These are phyloP conservation scores for Ceratosolen fusciceps DNA, from an alignment of 1,140 invertebrate species.

Conservation along the genomic window DNA sequence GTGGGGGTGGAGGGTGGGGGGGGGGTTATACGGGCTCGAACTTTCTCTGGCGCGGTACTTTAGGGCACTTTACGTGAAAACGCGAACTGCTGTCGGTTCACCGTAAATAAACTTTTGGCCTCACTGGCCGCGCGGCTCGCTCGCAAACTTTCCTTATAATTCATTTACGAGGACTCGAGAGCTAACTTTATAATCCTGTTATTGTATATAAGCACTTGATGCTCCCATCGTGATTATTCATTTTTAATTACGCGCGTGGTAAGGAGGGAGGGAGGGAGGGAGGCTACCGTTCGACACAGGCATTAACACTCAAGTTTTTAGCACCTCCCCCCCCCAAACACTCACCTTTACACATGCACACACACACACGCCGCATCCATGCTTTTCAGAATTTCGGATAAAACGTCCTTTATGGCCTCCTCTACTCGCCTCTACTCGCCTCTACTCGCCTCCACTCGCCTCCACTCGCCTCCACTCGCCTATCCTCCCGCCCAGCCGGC, in stretches of 20 bases:
- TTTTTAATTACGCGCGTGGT: background rate
- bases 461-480: too few relatives aligned
- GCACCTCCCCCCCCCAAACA: background rate
- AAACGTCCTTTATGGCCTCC: too few relatives aligned
- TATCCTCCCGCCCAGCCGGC: too few relatives aligned
- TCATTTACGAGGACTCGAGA: conserved; percentile 9
- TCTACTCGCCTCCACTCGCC: too few relatives aligned
- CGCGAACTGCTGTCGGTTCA: background rate
- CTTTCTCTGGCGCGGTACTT: conserved; percentile 6
- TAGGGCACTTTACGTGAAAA: conserved; percentile 21
- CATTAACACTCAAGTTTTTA: background rate
- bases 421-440: too few relatives aligned
- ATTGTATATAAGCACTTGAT: conserved; percentile 18
- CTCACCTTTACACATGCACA: too few relatives aligned
- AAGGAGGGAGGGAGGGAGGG: too few relatives aligned
- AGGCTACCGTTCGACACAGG: background rate
- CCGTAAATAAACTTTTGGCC: conserved; percentile 1
- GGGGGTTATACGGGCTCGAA: conserved; percentile 1
- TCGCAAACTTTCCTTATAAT: conserved; percentile 12
- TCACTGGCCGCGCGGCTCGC: background rate
- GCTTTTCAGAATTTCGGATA: too few relatives aligned
- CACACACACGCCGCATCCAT: too few relatives aligned
- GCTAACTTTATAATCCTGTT: conserved; percentile 14
- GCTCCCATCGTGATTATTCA: background rate
- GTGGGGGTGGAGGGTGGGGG: background rate